Conservation (phyloP, 2,888 invertebrate species). For the Drosophila percnosoma region DNA sequence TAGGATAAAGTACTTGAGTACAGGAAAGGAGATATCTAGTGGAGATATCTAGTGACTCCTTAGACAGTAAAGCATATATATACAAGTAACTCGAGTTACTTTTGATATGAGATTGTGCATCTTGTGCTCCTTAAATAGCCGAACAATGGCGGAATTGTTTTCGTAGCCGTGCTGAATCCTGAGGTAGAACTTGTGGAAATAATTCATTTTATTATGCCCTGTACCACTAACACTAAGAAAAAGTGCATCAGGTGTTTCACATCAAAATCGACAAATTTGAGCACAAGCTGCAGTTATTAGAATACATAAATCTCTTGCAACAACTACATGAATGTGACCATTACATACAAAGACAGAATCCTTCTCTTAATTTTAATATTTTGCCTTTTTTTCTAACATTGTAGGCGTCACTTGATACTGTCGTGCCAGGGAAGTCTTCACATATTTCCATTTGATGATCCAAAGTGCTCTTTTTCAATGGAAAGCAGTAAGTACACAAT, state of each 20-base stretch:
- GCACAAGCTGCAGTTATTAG: not conserved
- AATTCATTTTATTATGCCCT: not conserved
- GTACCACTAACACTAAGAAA: not conserved
- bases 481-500: slow-evolving; percentile 94
- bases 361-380: not conserved
- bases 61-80: too few relatives aligned
- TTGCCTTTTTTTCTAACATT: slow-evolving; percentile 1
- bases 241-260: too few relatives aligned
- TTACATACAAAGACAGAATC: not conserved
- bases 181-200: too few relatives aligned
- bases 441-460: slow-evolving; percentile 98
- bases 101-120: too few relatives aligned
- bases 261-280: not conserved
- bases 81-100: too few relatives aligned
- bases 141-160: too few relatives aligned
- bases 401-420: slow-evolving; percentile 94
- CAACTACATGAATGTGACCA: not conserved
- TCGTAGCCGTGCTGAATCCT: too few relatives aligned
- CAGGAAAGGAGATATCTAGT: not conserved
- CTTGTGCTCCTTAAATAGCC: too few relatives aligned
- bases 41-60: too few relatives aligned
- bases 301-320: not conserved
- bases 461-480: slow-evolving; percentile 97
- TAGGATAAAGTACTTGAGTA: not conserved
- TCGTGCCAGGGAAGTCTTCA: slow-evolving; percentile 97